A percentile compares a stretch with the other conserved stretches of the same genome.
Evolutionary conservation across 2,888 invertebrate species (phyloP).

Genomic region (Clistopyga incitator): DNA sequence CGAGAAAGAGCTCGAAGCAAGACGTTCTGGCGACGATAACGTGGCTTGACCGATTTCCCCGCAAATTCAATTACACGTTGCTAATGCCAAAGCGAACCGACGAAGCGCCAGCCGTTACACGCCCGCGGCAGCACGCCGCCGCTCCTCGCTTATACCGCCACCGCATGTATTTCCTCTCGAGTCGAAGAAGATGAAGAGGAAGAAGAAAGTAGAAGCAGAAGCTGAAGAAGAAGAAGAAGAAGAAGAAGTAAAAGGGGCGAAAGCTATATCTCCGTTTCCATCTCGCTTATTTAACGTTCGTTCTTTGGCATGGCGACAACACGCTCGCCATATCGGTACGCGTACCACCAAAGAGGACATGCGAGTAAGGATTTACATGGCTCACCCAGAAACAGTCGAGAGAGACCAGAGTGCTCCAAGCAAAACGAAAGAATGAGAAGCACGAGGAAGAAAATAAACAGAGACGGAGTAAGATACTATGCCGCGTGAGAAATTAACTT

Average conservation of each 20-base stretch:
- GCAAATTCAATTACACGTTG: conserved; percentile 72
- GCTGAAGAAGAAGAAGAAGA: conserved; percentile 8
- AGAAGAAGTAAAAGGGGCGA: conserved; percentile 14
- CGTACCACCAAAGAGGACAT: conserved; percentile 33
- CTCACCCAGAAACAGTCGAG: conserved; percentile 4
- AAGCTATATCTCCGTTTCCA: conserved; percentile 41
- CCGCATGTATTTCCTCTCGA: conserved; percentile 34
- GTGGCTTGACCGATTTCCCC: conserved; percentile 70
- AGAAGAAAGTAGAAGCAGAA: neutral
- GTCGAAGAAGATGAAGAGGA: conserved; percentile 8
- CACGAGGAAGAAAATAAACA: conserved; percentile 58
- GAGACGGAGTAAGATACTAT: conserved; percentile 28
- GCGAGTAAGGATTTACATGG: conserved; percentile 36
- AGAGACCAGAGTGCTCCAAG: conserved; percentile 25
- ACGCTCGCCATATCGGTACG: conserved; percentile 41
- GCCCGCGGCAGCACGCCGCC: conserved; percentile 69
- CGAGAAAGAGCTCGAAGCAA: conserved; percentile 61
- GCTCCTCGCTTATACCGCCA: conserved; percentile 38
- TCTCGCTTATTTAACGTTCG: conserved; percentile 58
- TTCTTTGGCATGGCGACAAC: conserved; percentile 58
- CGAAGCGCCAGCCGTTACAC: conserved; percentile 68
- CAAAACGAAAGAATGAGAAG: conserved; percentile 37
- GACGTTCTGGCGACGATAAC: conserved; percentile 67
- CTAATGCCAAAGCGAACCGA: conserved; percentile 70
- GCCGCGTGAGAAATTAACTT: conserved; percentile 65